Percentiles rank a stretch among this genome's conserved stretches.
phyloP scores from a whole-genome alignment of 2,797 vertebrate species.

The Acestrorhynchus altus region DNA sequence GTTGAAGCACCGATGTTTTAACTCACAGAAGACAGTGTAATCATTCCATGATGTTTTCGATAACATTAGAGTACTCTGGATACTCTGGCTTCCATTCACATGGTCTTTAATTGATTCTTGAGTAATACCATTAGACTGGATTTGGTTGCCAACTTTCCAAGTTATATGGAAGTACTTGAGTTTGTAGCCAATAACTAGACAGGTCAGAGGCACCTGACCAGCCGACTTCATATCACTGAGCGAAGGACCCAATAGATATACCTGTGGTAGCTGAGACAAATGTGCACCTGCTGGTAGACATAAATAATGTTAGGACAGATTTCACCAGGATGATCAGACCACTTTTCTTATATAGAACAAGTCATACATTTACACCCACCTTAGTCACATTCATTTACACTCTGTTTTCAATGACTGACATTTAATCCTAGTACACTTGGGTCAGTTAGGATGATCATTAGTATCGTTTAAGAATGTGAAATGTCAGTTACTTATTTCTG shows the following conservation, averaged over 20 bases:
- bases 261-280: constrained; percentile 46
- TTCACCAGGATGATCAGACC: too few species aligned
- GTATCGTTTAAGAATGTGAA: too few species aligned
- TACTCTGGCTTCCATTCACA: constrained; percentile 70
- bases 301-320: not conserved
- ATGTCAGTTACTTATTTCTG: too few species aligned
- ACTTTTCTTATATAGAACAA: too few species aligned
- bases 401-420: too few species aligned
- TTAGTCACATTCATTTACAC: too few species aligned
- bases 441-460: too few species aligned
- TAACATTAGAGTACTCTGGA: constrained; percentile 59
- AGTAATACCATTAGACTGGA: fast-evolving
- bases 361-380: too few species aligned
- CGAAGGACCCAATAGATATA: constrained; percentile 60
- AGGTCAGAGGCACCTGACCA: constrained; percentile 59
- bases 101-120: constrained; percentile 30
- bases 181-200: constrained; percentile 63
- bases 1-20: constrained; percentile 64
- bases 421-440: too few species aligned
- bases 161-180: constrained; percentile 63
- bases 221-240: constrained; percentile 20
- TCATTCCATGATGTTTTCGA: constrained; percentile 57
- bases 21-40: constrained; percentile 69
- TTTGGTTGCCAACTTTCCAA: constrained; percentile 61
- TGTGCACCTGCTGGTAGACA: constrained; percentile 60